Conservation (phyloP, 2,888 invertebrate species). For the Polyommatus iphigenia region DNA sequence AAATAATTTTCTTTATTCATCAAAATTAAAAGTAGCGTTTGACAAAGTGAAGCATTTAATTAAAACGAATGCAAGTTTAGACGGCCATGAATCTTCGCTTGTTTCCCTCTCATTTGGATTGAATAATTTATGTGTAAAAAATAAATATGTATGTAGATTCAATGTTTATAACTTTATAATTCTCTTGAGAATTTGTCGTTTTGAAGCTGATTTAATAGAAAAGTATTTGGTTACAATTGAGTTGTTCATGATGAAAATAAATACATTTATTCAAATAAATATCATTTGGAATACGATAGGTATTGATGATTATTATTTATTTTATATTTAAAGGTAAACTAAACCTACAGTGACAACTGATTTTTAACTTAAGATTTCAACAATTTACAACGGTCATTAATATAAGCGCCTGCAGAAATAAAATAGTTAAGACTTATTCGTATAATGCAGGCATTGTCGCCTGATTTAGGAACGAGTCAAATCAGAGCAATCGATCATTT, state of each 20-base stretch:
- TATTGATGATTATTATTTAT: no score
- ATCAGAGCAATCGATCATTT: no score
- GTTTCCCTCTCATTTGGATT: background rate
- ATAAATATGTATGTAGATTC: conserved; percentile 10
- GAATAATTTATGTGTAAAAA: conserved; percentile 2
- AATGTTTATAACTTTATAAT: background rate
- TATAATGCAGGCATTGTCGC: background rate
- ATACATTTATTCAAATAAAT: no score
- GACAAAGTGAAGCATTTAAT: conserved; percentile 74
- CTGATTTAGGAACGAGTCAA: background rate
- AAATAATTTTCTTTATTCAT: conserved; percentile 79
- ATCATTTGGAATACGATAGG: no score
- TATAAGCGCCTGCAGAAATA: background rate
- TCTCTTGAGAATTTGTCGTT: background rate
- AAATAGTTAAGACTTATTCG: background rate
- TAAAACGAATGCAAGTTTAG: conserved; percentile 67
- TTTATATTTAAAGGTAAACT: no score
- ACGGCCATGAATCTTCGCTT: conserved; percentile 50
- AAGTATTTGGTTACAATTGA: background rate
- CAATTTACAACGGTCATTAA: background rate
- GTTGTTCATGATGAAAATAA: no score
- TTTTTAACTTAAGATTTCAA: no score
- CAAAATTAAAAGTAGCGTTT: conserved; percentile 77
- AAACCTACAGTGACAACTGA: no score
- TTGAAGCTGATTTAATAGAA: background rate